A percentile compares a stretch with the other conserved stretches of the same genome.
Conservation (phyloP, 2,888 invertebrate species). For the Caenorhabditis wallacei region DNA sequence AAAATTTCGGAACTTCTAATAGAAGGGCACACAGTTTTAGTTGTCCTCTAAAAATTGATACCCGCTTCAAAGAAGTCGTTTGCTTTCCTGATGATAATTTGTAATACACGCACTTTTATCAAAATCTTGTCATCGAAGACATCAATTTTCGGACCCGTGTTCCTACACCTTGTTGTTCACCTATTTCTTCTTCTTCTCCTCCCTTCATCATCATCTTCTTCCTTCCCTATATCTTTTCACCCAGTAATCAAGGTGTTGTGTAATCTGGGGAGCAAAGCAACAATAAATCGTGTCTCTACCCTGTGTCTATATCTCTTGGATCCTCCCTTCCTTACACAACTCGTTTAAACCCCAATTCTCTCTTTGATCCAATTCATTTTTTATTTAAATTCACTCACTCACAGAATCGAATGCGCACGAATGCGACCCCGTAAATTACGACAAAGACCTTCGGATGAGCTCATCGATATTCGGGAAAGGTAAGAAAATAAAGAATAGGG, state of each 20-base stretch:
- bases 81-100: too few species aligned
- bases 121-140: too few species aligned
- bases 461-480: constrained; percentile 66
- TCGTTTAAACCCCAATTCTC: constrained; percentile 6
- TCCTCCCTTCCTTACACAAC: constrained; percentile 3
- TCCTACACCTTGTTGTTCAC: constrained; percentile 10
- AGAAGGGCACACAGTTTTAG: background rate
- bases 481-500: background rate
- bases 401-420: constrained; percentile 48
- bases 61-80: too few species aligned
- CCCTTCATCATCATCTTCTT: background rate
- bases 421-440: constrained; percentile 61
- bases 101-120: too few species aligned
- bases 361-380: too few species aligned
- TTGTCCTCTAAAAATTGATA: background rate
- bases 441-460: constrained; percentile 66
- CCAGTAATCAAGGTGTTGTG: constrained; percentile 57
- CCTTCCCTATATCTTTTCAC: background rate
- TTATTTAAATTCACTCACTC: constrained; percentile 6
- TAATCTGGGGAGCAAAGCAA: constrained; percentile 52
- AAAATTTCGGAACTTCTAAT: background rate
- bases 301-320: background rate
- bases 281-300: constrained; percentile 38
- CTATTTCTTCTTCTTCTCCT: constrained; percentile 18
- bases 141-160: constrained; percentile 1